A percentile compares a stretch with the other conserved stretches of the same genome.
phyloP scores from a whole-genome alignment of 2,113 vertebrate genomes.

The Nycticryphes semicollaris region DNA sequence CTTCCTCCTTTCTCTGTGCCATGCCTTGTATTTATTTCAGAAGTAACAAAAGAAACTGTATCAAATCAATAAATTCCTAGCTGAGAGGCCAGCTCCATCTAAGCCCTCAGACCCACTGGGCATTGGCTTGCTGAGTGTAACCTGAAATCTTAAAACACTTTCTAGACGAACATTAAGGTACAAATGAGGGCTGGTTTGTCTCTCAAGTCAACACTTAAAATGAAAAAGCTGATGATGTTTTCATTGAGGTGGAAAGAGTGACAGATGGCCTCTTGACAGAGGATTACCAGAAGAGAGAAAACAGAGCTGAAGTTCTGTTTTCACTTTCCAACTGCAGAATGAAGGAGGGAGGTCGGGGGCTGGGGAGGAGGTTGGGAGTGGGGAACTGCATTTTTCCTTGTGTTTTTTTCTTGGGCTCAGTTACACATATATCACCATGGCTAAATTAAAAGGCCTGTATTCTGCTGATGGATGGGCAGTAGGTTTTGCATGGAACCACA shows the following conservation, averaged over 20 bases:
- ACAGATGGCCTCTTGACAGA: constrained; percentile 70
- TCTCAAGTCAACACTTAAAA: constrained; percentile 73
- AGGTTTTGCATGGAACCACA: constrained; percentile 10
- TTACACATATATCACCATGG: constrained; percentile 71
- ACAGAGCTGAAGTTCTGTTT: constrained; percentile 72
- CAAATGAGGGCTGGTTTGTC: constrained; percentile 67
- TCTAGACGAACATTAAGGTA: constrained; percentile 48
- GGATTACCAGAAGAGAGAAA: constrained; percentile 69
- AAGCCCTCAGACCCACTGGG: constrained; percentile 62
- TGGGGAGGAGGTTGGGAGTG: neutral
- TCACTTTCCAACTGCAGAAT: constrained; percentile 69
- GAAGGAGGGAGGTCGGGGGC: neutral
- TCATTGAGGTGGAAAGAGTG: constrained; percentile 66
- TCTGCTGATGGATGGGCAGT: constrained; percentile 58
- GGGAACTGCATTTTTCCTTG: constrained; percentile 35
- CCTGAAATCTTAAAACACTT: constrained; percentile 71
- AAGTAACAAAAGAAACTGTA: constrained; percentile 76
- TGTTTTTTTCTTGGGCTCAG: constrained; percentile 66
- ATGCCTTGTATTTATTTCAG: constrained; percentile 34
- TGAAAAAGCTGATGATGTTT: constrained; percentile 71
- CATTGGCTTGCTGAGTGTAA: constrained; percentile 66
- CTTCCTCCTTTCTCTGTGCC: neutral
- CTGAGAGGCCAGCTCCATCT: constrained; percentile 41
- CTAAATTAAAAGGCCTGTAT: constrained; percentile 70
- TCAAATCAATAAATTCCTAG: constrained; percentile 71